Percentiles rank a stretch among this genome's conserved stretches.
These are phyloP conservation scores for Hiodon alosoides DNA, from an alignment of 2,113 vertebrate genomes.

Conservation along the genomic window DNA sequence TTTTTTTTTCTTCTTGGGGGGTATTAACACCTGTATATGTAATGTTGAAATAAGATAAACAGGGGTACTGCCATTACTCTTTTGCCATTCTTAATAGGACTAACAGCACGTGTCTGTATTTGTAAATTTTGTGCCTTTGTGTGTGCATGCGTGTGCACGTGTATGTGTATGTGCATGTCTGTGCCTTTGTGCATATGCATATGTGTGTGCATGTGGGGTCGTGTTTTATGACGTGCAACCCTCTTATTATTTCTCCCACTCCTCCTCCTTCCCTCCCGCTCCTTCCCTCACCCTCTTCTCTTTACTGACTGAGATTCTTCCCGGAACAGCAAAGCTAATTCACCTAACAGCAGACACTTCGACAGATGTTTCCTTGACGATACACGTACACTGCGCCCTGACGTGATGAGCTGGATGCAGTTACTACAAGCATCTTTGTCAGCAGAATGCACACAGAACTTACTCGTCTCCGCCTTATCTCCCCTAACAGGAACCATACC, in stretches of 20 bases:
- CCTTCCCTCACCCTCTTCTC: conserved; percentile 24
- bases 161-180: background rate
- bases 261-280: conserved; percentile 34
- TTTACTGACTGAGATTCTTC: conserved; percentile 11
- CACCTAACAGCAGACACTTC: conserved; percentile 46
- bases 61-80: no score
- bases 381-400: conserved; percentile 31
- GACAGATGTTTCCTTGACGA: conserved; percentile 56
- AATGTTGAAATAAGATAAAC: no score
- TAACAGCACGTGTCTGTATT: conserved; percentile 10
- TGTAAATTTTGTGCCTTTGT: background rate
- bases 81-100: no score
- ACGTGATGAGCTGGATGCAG: conserved; percentile 34
- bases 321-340: conserved; percentile 49
- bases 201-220: background rate
- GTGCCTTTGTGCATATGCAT: background rate
- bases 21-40: background rate
- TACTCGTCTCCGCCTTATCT: conserved; percentile 27
- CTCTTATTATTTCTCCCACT: conserved; percentile 32
- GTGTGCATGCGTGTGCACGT: background rate
- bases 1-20: background rate
- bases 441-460: conserved; percentile 26
- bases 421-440: conserved; percentile 39
- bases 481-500: conserved; percentile 9
- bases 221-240: background rate